Evolutionary conservation across 2,113 vertebrate genomes (phyloP).

Genomic region (Onychorhynchus coronatus): DNA sequence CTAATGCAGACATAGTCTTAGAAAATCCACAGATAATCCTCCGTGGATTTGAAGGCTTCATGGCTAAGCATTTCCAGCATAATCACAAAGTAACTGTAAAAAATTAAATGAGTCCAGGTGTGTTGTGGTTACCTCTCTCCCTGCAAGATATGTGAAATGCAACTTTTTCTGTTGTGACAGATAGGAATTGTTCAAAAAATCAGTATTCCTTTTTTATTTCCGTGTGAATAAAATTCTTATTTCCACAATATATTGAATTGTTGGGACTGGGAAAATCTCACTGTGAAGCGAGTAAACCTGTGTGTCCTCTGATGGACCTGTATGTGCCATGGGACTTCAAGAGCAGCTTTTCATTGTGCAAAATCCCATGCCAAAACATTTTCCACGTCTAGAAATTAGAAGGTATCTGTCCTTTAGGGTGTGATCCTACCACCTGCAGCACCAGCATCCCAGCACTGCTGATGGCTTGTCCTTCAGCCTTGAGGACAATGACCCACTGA

Average conservation of each 20-base stretch:
- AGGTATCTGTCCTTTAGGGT: neutral
- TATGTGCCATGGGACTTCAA: neutral
- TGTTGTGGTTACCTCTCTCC: neutral
- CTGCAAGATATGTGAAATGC: neutral
- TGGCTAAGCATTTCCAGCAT: neutral
- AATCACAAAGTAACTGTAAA: neutral
- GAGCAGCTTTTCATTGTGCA: neutral
- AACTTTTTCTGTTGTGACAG: neutral
- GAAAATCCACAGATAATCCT: neutral
- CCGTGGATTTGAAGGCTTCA: neutral
- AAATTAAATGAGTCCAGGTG: neutral
- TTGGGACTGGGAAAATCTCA: neutral
- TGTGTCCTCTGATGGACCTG: neutral
- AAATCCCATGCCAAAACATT: neutral
- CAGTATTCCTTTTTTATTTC: neutral
- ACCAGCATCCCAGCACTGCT: neutral
- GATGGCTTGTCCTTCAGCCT: neutral
- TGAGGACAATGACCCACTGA: neutral
- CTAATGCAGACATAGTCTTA: neutral
- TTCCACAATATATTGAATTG: neutral
- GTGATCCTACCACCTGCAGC: neutral
- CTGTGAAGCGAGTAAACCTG: neutral
- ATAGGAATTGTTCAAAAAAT: neutral
- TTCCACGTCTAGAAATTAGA: neutral
- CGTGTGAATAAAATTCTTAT: neutral